Conservation (phyloP, 2,888 invertebrate species). For the Incurvaria masculella region DNA sequence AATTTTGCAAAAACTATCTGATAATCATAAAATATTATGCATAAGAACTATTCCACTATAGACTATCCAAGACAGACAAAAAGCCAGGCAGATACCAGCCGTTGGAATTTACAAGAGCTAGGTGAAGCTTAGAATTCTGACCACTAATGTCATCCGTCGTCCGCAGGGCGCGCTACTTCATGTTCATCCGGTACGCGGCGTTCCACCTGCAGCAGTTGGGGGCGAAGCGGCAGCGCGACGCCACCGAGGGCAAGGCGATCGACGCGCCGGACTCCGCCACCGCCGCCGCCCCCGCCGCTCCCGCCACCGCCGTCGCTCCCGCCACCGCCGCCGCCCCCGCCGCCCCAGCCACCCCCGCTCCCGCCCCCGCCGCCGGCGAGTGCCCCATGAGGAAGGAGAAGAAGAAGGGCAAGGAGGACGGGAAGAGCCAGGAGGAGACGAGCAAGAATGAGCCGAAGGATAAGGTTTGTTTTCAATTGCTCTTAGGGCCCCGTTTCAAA, state of each 20-base stretch:
- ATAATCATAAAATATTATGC: too few relatives aligned
- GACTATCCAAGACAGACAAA: too few relatives aligned
- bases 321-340: conserved; percentile 32
- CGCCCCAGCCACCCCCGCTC: conserved; percentile 32
- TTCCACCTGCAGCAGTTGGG: conserved; percentile 90
- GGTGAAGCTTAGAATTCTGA: background rate
- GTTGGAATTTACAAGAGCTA: too few relatives aligned
- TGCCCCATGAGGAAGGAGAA: conserved; percentile 17
- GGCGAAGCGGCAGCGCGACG: conserved; percentile 58
- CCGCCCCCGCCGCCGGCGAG: conserved; percentile 30
- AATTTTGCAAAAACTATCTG: too few relatives aligned
- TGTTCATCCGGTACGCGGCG: conserved; percentile 95
- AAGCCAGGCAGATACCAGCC: too few relatives aligned
- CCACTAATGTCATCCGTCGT: background rate
- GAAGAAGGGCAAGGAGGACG: conserved; percentile 20
- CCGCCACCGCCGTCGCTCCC: conserved; percentile 29
- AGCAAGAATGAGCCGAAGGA: conserved; percentile 31
- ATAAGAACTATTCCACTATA: too few relatives aligned
- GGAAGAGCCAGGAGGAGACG: conserved; percentile 25
- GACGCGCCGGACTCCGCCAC: conserved; percentile 32
- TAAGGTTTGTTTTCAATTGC: too few relatives aligned
- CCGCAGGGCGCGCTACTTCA: conserved; percentile 77
- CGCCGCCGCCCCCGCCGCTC: conserved; percentile 33
- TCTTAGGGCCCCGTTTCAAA: too few relatives aligned
- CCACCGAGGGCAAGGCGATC: conserved; percentile 36